A percentile compares a stretch with the other conserved stretches of the same genome.
Conservation (phyloP, 1,140 invertebrate genomes). For the Meloidogyne exigua region DNA sequence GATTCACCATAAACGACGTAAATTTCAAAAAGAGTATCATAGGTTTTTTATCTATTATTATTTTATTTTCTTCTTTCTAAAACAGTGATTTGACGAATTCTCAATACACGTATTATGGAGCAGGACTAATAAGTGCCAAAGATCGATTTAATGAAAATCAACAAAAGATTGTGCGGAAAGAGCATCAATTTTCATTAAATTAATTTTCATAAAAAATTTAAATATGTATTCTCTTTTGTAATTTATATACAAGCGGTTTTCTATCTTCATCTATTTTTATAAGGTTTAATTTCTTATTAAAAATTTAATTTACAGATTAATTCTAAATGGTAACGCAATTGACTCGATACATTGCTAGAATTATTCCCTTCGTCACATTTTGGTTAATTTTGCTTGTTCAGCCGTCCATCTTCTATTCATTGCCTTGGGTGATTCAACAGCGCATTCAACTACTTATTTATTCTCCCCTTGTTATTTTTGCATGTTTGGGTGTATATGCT, state of each 20-base stretch:
- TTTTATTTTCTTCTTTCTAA: background rate
- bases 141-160: conserved; percentile 51
- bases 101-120: conserved; percentile 55
- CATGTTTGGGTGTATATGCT: conserved; percentile 7
- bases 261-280: background rate
- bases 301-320: background rate
- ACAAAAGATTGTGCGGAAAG: conserved; percentile 15
- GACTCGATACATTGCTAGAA: background rate
- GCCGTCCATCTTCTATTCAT: background rate
- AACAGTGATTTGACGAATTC: conserved; percentile 42
- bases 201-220: background rate
- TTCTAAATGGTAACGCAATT: conserved; percentile 18
- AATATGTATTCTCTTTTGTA: too few relatives aligned
- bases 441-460: conserved; percentile 3
- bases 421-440: background rate
- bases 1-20: conserved; percentile 47
- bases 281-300: background rate
- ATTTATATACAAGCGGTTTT: too few relatives aligned
- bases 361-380: background rate
- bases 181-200: background rate
- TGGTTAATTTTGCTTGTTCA: conserved; percentile 3
- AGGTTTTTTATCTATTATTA: background rate
- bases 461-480: conserved; percentile 7
- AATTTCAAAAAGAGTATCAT: conserved; percentile 51
- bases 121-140: conserved; percentile 43